Base-by-base conservation (phyloP, 2,797 vertebrate genomes). In the Chaetodon trifasciatus region DNA sequence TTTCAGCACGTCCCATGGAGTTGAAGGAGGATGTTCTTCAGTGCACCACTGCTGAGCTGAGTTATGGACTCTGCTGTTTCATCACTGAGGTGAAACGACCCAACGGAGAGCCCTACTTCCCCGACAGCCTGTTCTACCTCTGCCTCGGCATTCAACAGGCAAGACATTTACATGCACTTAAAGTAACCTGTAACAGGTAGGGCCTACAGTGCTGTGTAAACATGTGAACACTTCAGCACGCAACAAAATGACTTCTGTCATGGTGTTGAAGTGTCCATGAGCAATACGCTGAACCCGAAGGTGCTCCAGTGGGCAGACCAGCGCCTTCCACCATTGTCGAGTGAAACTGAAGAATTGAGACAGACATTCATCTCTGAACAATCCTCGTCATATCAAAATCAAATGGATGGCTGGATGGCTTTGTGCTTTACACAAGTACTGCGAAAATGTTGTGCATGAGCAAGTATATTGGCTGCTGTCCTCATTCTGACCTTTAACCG, bases 61-160 rank as follows among this genome's bases (percentile, higher is more conserved):
- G 97, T 91, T 97, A 97, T 76, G 98, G 98, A 23, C 96, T 99
- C 86, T 97, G 97, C 78, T 97, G 96, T 91, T 99, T 99, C 90
- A 96, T 99, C 83, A 92, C 91, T 55, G 98, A 99, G 91, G 96
- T 97, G 78, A 96, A 96, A 67, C 96, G 98, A 87, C 98, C 98
- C 78, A 97, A 96, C 32, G 97, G 97, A 85, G 97, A 98, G 85
- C 93, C 92, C 28, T 99, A 99, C 56, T 95, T 95, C 64, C 94
- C 97, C 13, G 98, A 99, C 95, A 98, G 97, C 94, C 95, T 99
- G 78, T 97, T 97, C 88, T 99, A 99, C 93, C 97, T 99, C 96
- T 99, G 98, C 95, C 97, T 99, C 92, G 97, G 98, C 94, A 98
- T 99, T 93, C 98, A 99, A 87, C 97, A 99, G 97, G 98, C 96